These are phyloP conservation scores for Neolamprologus cancellatus DNA, from an alignment of 2,113 vertebrate species.

Conservation along the genomic window DNA sequence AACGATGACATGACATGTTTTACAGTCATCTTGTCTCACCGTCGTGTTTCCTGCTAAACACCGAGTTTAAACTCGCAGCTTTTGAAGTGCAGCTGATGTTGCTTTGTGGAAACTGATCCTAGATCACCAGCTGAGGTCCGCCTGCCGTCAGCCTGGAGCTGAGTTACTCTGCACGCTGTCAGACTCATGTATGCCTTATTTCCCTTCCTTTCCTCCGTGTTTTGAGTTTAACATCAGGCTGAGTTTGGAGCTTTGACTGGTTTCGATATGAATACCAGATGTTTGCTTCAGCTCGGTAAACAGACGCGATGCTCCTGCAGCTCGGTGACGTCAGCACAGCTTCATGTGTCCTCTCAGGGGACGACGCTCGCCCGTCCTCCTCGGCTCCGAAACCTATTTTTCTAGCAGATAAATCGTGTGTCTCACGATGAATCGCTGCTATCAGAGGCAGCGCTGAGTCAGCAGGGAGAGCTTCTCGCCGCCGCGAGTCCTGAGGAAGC, in stretches of 20 bases:
- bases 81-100: background rate
- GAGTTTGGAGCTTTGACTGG: background rate
- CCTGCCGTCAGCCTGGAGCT: background rate
- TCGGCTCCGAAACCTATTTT: background rate
- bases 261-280: background rate
- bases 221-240: background rate
- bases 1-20: background rate
- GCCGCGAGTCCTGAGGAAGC: background rate
- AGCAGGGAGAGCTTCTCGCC: background rate
- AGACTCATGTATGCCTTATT: accelerated
- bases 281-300: background rate
- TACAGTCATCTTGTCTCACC: accelerated
- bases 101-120: background rate
- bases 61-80: background rate
- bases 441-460: slow-evolving; percentile 2
- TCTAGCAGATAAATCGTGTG: background rate
- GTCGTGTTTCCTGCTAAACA: background rate
- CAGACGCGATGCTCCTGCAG: background rate
- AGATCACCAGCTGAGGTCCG: background rate
- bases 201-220: background rate
- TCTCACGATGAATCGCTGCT: background rate
- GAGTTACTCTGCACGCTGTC: background rate
- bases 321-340: background rate
- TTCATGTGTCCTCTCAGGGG: background rate
- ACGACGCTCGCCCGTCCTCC: accelerated